These are phyloP conservation scores for Aphis craccivora DNA, from an alignment of 1,140 invertebrate genomes.

Conservation along the genomic window DNA sequence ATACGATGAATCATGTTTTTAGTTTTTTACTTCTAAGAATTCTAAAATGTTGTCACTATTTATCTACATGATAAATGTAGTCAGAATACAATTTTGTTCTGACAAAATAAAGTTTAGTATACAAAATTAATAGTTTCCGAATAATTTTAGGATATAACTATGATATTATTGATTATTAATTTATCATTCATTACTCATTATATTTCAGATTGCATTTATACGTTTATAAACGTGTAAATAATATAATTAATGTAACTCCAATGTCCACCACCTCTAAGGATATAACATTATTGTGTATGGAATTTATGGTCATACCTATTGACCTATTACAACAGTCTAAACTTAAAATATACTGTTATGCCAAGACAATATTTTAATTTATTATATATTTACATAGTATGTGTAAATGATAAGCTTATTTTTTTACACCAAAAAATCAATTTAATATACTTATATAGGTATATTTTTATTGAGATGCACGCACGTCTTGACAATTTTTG, in stretches of 20 bases:
- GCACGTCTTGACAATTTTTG: no score
- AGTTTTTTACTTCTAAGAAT: background rate
- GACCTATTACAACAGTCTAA: background rate
- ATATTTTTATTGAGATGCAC: background rate
- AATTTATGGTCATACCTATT: conserved; percentile 15
- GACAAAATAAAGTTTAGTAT: background rate
- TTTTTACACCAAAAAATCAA: background rate
- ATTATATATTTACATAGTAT: background rate
- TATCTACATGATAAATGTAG: background rate
- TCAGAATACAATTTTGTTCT: background rate
- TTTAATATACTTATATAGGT: background rate
- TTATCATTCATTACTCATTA: background rate
- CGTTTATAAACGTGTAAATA: background rate
- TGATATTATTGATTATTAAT: background rate
- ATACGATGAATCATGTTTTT: background rate
- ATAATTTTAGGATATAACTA: background rate
- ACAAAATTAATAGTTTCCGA: background rate
- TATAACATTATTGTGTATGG: background rate
- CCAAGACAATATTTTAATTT: background rate
- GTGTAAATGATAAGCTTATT: background rate
- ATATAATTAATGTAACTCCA: background rate
- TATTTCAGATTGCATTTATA: background rate
- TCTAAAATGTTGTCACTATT: background rate
- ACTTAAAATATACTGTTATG: background rate
- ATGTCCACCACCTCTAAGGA: background rate